Conservation (phyloP, 1,140 invertebrate genomes). For the Sarcophaga bullata region DNA sequence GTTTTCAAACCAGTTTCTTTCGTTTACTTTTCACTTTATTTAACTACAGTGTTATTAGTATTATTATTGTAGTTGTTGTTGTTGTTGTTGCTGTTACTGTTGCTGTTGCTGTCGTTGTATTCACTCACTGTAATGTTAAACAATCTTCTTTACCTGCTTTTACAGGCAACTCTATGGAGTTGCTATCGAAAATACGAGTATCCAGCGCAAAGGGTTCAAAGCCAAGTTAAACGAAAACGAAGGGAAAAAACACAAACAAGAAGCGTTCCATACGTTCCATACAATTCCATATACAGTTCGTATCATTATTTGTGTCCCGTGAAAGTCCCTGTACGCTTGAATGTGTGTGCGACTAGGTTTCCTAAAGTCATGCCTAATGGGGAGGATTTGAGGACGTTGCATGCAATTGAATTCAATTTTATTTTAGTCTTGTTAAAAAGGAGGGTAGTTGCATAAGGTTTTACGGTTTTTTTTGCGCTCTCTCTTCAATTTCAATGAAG, state of each 20-base stretch:
- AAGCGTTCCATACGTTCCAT: no score
- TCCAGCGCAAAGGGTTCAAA: not conserved
- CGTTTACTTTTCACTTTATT: slow-evolving; percentile 11
- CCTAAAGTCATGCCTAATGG: not conserved
- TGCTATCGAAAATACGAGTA: not conserved
- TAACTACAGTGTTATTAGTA: not conserved
- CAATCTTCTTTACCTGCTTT: slow-evolving; percentile 18
- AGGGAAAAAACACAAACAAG: no score
- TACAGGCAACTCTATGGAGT: not conserved
- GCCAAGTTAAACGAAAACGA: no score
- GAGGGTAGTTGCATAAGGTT: not conserved
- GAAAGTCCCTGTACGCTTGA: no score
- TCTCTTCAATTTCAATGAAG: no score
- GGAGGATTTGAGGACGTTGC: not conserved
- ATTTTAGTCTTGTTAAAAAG: not conserved
- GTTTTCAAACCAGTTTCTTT: slow-evolving; percentile 12
- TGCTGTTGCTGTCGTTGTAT: not conserved
- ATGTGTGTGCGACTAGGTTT: not conserved
- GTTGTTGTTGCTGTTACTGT: no score
- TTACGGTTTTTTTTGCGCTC: no score
- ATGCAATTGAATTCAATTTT: not conserved
- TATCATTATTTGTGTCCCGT: no score
- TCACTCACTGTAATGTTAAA: not conserved
- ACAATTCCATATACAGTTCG: no score
- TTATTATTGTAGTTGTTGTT: no score